These are phyloP conservation scores for Sebastes cheni DNA, from an alignment of 2,797 vertebrate species.

Conservation along the genomic window DNA sequence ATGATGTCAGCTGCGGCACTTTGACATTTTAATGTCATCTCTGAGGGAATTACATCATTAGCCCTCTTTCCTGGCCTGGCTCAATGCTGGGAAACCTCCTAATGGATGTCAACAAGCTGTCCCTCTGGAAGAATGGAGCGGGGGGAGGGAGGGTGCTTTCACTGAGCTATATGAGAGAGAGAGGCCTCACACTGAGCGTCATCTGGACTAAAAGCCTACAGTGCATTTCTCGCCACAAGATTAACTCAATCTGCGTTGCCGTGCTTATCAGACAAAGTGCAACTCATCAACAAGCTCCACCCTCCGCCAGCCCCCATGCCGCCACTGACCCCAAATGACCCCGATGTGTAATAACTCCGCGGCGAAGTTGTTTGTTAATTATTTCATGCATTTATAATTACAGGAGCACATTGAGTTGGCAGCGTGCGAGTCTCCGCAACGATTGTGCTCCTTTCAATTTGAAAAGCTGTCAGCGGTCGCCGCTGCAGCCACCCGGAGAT, in stretches of 20 bases:
- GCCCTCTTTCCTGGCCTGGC: conserved; percentile 65
- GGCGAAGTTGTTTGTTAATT: conserved; percentile 64
- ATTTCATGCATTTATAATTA: conserved; percentile 72
- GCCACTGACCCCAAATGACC: conserved; percentile 52
- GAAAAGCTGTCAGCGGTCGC: conserved; percentile 51
- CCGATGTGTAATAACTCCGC: conserved; percentile 9
- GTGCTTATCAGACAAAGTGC: conserved; percentile 45
- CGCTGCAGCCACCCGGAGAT: conserved; percentile 32
- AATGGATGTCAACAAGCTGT: conserved; percentile 79
- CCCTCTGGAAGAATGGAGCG: conserved; percentile 65
- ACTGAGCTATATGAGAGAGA: conserved; percentile 11
- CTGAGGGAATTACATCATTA: conserved; percentile 82
- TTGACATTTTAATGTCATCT: conserved; percentile 80
- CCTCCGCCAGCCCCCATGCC: conserved; percentile 7
- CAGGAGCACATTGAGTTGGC: conserved; percentile 46
- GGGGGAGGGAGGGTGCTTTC: conserved; percentile 21
- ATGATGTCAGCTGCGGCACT: conserved; percentile 78
- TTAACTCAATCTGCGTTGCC: conserved; percentile 56
- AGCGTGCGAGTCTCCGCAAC: conserved; percentile 20
- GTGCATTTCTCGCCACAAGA: conserved; percentile 51
- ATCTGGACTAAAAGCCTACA: conserved; percentile 65
- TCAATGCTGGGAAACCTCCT: conserved; percentile 78
- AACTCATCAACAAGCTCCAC: conserved; percentile 29
- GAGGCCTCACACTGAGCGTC: conserved; percentile 56
- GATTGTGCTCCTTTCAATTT: conserved; percentile 59